Percentiles rank a stretch among this genome's conserved stretches.
phyloP scores from a whole-genome alignment of 2,888 invertebrate genomes.

The Drosophila pseudotalamancana region DNA sequence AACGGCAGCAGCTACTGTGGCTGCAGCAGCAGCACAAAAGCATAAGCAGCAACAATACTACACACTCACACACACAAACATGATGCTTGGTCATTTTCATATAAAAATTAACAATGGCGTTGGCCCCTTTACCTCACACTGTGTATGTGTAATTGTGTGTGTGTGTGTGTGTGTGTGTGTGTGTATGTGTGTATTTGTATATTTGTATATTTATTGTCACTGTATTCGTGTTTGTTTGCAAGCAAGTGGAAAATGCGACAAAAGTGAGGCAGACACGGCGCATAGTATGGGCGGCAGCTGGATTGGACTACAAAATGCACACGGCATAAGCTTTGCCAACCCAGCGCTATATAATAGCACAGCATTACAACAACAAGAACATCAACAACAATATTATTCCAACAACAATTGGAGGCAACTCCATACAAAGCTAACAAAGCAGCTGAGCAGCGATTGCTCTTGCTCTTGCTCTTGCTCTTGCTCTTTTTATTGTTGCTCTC shows the following conservation, averaged over 20 bases:
- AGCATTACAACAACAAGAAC: constrained; percentile 21
- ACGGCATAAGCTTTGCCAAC: constrained; percentile 43
- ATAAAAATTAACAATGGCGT: constrained; percentile 61
- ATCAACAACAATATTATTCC: constrained; percentile 20
- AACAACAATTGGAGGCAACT: constrained; percentile 19
- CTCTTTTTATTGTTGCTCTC: no score
- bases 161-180: background rate
- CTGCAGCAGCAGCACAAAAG: constrained; percentile 27
- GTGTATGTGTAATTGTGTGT: constrained; percentile 5
- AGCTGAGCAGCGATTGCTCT: constrained; percentile 36
- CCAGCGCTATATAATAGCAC: constrained; percentile 42
- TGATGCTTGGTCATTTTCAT: constrained; percentile 63
- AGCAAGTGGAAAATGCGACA: constrained; percentile 67
- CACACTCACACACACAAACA: constrained; percentile 5
- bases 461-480: constrained; percentile 4
- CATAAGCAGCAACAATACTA: constrained; percentile 19
- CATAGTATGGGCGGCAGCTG: constrained; percentile 14
- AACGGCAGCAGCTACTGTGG: constrained; percentile 22
- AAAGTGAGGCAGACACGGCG: constrained; percentile 45
- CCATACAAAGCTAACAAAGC: constrained; percentile 56
- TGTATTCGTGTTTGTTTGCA: constrained; percentile 28
- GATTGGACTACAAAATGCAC: constrained; percentile 47
- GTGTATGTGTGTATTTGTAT: constrained; percentile 5
- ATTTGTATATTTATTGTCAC: background rate
- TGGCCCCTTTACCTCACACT: constrained; percentile 32